These are phyloP conservation scores for Margaritifera margaritifera DNA, from an alignment of 2,888 invertebrate genomes.

Conservation along the genomic window DNA sequence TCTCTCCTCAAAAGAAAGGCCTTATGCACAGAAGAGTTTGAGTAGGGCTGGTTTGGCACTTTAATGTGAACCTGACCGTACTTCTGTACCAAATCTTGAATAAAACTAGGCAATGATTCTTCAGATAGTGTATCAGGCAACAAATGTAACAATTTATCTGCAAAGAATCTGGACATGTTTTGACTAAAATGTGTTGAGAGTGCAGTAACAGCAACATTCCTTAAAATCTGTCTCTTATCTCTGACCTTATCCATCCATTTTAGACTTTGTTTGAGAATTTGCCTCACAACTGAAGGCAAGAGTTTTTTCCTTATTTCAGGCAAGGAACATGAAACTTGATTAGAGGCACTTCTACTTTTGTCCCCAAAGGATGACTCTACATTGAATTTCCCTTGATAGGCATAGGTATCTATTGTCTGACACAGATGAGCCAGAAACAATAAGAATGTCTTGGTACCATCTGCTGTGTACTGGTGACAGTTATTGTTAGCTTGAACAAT, in stretches of 20 bases:
- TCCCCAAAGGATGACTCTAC: neutral
- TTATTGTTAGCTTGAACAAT: slow-evolving; percentile 36
- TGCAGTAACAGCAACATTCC: slow-evolving; percentile 16
- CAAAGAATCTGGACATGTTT: slow-evolving; percentile 14
- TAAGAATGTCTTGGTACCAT: slow-evolving; percentile 50
- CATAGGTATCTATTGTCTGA: slow-evolving; percentile 13
- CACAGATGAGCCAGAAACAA: slow-evolving; percentile 36
- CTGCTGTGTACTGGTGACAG: slow-evolving; percentile 30
- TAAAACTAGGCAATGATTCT: neutral
- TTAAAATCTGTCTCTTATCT: slow-evolving; percentile 8
- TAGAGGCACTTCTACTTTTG: too few relatives aligned
- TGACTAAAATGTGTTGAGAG: slow-evolving; percentile 29
- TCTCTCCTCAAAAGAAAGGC: slow-evolving; percentile 31
- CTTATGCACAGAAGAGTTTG: slow-evolving; percentile 22
- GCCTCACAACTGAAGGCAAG: too few relatives aligned
- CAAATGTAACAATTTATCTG: slow-evolving; percentile 14
- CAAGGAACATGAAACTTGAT: too few relatives aligned
- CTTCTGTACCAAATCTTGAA: slow-evolving; percentile 24
- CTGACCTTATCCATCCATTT: neutral
- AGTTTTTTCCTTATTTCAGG: too few relatives aligned
- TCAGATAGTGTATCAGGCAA: slow-evolving; percentile 1
- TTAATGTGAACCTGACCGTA: slow-evolving; percentile 40
- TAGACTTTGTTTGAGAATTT: too few relatives aligned
- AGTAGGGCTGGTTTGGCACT: slow-evolving; percentile 34
- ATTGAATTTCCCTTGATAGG: neutral